Evolutionary conservation across 2,888 invertebrate genomes (phyloP), one percentile per base, ranked within the genome.

Genomic region (Amblyjoppa fuscipennis): DNA sequence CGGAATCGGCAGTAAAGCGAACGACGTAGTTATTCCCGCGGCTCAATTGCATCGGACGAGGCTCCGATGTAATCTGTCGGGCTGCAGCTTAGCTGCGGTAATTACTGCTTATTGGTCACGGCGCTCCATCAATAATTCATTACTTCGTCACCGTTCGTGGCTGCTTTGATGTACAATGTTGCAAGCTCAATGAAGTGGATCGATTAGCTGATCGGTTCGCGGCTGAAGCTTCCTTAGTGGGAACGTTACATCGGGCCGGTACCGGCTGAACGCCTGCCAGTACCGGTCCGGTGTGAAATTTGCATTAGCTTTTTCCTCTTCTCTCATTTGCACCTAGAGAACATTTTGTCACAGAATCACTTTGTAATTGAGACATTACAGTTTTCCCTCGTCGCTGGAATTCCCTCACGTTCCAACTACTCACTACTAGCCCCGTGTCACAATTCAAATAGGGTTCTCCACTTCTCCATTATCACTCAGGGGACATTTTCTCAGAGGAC

Each of bases 21-120:
- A 59, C 59, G 59, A 59, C 59, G 59, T 28, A 11, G 59, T 59
- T 59, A 59, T 59, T 59, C 9, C 59, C 59, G 59, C 59, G 59
- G 28, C 28, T 59, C 59, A 59, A 59, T 59, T 59, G 28, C 59
- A 59, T 59, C 59, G 13, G 59, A 13, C 59, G 59, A 13, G 59
- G 59, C 11, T 28, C 59, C 45, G 45, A 49, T 49, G 45, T 49
- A 49, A 49, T 49, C 45, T 16, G 59, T 59, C 59, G 59, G 59
- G 25, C 28, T 59, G 11, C 59, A 13, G 59, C 59, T 59, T 25
- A 13, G 28, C 28, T 3, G 59, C 25, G 28, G 59, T 59, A 59
- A 59, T 59, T 59, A 59, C 59, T 13, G 59, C 28, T 59, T 59
- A 59, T 59, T 59, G 59, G 59, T 28, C 25, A 59, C 59, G 59